Conservation (phyloP, 2,888 invertebrate genomes). For the Yponomeuta malinellus region DNA sequence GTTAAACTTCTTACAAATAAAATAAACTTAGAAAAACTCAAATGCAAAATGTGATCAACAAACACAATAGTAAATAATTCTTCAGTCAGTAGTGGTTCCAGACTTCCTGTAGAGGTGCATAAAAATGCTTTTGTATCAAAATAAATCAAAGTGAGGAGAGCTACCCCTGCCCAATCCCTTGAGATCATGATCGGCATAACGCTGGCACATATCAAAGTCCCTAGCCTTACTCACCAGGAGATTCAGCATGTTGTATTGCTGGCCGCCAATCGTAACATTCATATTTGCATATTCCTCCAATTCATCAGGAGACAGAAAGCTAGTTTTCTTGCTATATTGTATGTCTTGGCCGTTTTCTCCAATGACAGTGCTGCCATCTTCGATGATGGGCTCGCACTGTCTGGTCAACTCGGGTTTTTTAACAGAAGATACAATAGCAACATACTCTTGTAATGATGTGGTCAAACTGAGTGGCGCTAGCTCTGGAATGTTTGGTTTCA, state of each 20-base stretch:
- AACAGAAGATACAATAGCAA: conserved; percentile 29
- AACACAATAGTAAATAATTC: too few species aligned
- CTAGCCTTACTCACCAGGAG: conserved; percentile 41
- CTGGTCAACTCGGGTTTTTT: conserved; percentile 19
- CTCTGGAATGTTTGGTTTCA: conserved; percentile 35
- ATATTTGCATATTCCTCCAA: conserved; percentile 40
- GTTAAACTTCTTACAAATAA: too few species aligned
- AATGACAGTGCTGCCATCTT: conserved; percentile 35
- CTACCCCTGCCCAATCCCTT: conserved; percentile 44
- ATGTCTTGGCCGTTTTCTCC: conserved; percentile 17
- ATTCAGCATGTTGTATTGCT: conserved; percentile 38
- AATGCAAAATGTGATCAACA: too few species aligned
- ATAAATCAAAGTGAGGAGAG: not conserved
- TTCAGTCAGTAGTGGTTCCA: too few species aligned
- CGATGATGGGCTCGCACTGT: conserved; percentile 22
- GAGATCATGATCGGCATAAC: conserved; percentile 37
- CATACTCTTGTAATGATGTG: conserved; percentile 31
- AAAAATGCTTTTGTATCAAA: too few species aligned
- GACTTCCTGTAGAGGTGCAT: too few species aligned
- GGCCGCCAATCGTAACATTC: conserved; percentile 31
- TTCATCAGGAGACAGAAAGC: conserved; percentile 32
- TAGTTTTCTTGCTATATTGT: not conserved
- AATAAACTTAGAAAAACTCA: too few species aligned
- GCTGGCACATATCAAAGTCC: conserved; percentile 42
- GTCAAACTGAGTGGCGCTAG: conserved; percentile 29